Evolutionary conservation across 1,140 invertebrate genomes (phyloP).

Genomic region (Drosophila leontia): DNA sequence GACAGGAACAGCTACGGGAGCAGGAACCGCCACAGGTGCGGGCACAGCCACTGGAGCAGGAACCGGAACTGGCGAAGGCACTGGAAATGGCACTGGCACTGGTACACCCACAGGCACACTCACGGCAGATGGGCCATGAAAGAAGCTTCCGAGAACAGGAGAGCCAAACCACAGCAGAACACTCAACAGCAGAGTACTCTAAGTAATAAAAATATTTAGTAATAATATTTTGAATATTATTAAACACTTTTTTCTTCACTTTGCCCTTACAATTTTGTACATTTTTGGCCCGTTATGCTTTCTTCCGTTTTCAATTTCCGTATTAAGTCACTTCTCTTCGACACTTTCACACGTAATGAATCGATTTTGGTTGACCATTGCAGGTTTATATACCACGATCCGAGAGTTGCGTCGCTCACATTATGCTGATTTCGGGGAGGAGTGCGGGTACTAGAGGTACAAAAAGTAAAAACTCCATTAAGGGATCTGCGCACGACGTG

Average conservation of each 20-base stretch:
- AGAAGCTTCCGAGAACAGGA: conserved; percentile 30
- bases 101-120: conserved; percentile 32
- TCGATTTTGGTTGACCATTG: conserved; percentile 57
- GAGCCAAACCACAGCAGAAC: conserved; percentile 17
- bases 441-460: conserved; percentile 17
- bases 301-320: conserved; percentile 38
- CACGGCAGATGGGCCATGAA: conserved; percentile 32
- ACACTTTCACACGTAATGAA: conserved; percentile 77
- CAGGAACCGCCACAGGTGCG: conserved; percentile 32
- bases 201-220: neutral
- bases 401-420: conserved; percentile 19
- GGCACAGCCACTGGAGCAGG: conserved; percentile 29
- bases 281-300: conserved; percentile 30
- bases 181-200: conserved; percentile 16
- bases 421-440: conserved; percentile 47
- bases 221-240: neutral
- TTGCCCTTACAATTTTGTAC: conserved; percentile 46
- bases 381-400: conserved; percentile 66
- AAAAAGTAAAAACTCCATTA: conserved; percentile 72
- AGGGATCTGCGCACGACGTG: conserved; percentile 68
- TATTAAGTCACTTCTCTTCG: conserved; percentile 43
- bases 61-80: conserved; percentile 35
- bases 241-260: conserved; percentile 4
- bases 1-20: conserved; percentile 52
- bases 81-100: conserved; percentile 35